Evolutionary conservation across 2,113 vertebrate genomes (phyloP), one percentile per base, ranked within the genome.

Genomic region (Psilopsiagon aurifrons): DNA sequence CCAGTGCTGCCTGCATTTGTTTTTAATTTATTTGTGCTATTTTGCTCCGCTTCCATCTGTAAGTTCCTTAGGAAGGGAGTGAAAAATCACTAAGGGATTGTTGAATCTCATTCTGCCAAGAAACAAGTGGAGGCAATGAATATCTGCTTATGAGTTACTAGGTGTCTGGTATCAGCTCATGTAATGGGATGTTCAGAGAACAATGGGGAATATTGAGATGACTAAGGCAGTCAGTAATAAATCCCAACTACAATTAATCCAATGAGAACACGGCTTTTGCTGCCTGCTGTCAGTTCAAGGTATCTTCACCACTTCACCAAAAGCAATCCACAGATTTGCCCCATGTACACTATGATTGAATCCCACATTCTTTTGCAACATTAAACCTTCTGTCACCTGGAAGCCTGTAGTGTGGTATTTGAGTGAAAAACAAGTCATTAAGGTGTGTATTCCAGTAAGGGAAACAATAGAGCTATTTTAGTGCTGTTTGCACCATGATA

Each of bases 81-180:
- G 51, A 88, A 86, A 95, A 86, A 46, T 77, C 17, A 74, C 20
- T 33, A 49, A 88, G 33, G 39, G n/a, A 81, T 68, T 64, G 54
- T 59, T 43, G 49, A 88, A 54, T 75, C 73, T 54, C 47, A 68
- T 8, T 24, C 27, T 86, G 60, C 89, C 81, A 94, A 84, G 69
- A 84, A 91, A 84, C 70, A 84, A 91, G 78, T 85, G 75, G 75
- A 92, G 62, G 71, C 92, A 90, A 54, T 9, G 25, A 89, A n/a
- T 74, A 82, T 49, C 86, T 92, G 51, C 57, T 83, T 78, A 66
- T 51, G 95, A 88, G 31, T 91, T 95, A 71, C 68, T 64, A 94
- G 85, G 90, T 28, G 55, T 90, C 79, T 71, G 81, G 49, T 49
- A 67, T 39, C 90, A 93, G 37, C 35, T 81, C 35, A 51, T 43